phyloP scores from a whole-genome alignment of 2,888 invertebrate species.

The Trisateles emortualis region DNA sequence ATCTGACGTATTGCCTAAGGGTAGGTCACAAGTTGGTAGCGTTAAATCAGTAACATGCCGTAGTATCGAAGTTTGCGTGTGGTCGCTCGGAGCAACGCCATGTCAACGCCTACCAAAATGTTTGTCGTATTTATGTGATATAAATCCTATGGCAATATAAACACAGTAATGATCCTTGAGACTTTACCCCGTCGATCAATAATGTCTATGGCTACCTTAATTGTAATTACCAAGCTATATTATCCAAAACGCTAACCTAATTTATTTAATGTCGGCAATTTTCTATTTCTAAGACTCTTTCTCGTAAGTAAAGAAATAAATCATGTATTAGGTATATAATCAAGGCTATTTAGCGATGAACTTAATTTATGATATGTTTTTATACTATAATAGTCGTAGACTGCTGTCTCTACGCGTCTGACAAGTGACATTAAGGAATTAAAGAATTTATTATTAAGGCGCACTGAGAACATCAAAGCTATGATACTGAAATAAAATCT shows the following conservation, averaged over 20 bases:
- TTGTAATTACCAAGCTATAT: neutral
- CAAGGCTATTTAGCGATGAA: neutral
- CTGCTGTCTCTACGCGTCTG: conserved; percentile 7
- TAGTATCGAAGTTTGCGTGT: conserved; percentile 35
- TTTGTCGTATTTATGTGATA: conserved; percentile 20
- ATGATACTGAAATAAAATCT: neutral
- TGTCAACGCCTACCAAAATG: conserved; percentile 46
- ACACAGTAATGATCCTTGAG: neutral
- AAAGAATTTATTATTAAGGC: neutral
- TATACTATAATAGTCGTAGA: conserved; percentile 20
- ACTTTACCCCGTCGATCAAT: neutral
- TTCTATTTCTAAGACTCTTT: no score
- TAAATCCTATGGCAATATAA: conserved; percentile 8
- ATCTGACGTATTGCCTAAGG: conserved; percentile 23
- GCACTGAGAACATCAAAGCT: conserved; percentile 26
- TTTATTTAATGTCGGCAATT: no score
- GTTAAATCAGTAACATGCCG: conserved; percentile 13
- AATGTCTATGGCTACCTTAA: neutral
- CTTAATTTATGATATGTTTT: conserved; percentile 4
- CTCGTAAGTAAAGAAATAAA: no score
- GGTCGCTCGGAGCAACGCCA: conserved; percentile 48
- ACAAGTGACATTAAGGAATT: conserved; percentile 22
- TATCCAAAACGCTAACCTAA: no score
- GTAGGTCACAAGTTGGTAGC: conserved; percentile 30
- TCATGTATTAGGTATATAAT: no score